Evolutionary conservation across 1,140 invertebrate species (phyloP), one percentile per base, ranked within the genome.

Genomic region (Drosophila busckii): DNA sequence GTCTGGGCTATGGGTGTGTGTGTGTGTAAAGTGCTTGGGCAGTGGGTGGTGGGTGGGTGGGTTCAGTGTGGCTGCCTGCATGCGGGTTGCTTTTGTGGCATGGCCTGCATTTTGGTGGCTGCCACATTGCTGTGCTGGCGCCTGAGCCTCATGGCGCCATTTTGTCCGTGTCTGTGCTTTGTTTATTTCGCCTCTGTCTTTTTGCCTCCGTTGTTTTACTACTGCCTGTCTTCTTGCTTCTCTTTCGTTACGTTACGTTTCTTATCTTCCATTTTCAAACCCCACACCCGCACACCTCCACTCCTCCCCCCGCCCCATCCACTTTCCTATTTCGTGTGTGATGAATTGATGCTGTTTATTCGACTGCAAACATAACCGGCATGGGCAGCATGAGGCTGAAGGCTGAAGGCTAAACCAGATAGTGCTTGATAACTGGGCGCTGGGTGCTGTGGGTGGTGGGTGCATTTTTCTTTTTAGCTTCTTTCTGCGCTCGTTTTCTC

Each of bases 321-420:
- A 52, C 23, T 49, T 49, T 32, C 45, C 40, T 49, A 58, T 49
- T 66, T 55, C 64, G 54, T 71, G 54, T 80, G 75, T 80, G 73
- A 73, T 80, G 73, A 82, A 80, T 80, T 80, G 73, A 68, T 78
- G 73, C 75, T 78, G 75, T 78, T 80, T 78, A 78, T 78, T 80
- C 71, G 73, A 78, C 68, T 80, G 71, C 71, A 78, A 78, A 73
- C 71, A 78, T 68, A 80, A 78, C 71, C 73, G 60, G 58, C 55
- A 73, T 67, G 59, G 65, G 58, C 53, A 78, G 19, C 15, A 20
- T 16, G 22, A 35, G 13, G 31, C 15, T 25, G 25, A 19, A 28
- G 26, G 15, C 26, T 10, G n/a, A 6, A 12, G 23, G 12, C 10
- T 16, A 1, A 7, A 32, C 13, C 22, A 34, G 31, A 32, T 34